These are phyloP conservation scores for Lampris incognitus DNA, from an alignment of 2,113 vertebrate genomes.

Conservation along the genomic window DNA sequence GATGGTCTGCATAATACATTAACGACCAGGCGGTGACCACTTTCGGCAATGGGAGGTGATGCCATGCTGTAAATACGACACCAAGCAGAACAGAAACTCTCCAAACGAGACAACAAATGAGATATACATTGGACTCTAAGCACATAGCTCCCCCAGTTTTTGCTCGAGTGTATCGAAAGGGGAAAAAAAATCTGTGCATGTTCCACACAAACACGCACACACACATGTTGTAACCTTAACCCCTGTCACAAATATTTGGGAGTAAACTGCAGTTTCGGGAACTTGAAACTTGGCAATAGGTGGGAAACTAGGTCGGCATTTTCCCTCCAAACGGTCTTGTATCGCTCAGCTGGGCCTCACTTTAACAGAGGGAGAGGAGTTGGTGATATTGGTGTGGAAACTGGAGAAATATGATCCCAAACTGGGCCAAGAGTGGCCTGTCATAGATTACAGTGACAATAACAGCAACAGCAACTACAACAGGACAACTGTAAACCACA, in stretches of 20 bases:
- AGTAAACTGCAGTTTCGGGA: conserved; percentile 14
- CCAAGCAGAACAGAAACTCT: conserved; percentile 34
- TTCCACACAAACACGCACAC: neutral
- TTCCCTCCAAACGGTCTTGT: conserved; percentile 33
- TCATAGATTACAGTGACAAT: conserved; percentile 28
- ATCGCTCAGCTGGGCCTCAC: conserved; percentile 22
- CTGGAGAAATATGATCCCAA: conserved; percentile 47
- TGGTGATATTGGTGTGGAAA: conserved; percentile 48
- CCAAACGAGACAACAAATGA: conserved; percentile 19
- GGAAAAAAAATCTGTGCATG: conserved; percentile 17
- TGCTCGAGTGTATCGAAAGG: neutral
- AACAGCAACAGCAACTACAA: conserved; percentile 13
- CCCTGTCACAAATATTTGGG: conserved; percentile 27
- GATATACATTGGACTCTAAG: conserved; percentile 12
- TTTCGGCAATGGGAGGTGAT: neutral
- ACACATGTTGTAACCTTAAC: conserved; percentile 44
- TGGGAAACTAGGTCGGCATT: conserved; percentile 48
- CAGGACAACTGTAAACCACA: neutral
- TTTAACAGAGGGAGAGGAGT: conserved; percentile 18
- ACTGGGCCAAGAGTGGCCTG: neutral
- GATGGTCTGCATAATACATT: neutral
- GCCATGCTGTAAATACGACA: conserved; percentile 18
- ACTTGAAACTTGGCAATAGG: conserved; percentile 31
- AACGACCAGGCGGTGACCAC: conserved; percentile 2
- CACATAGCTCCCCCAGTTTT: conserved; percentile 23